Evolutionary conservation across 2,797 vertebrate species (phyloP), one percentile per base, ranked within the genome.

Genomic region (Trachurus trachurus): DNA sequence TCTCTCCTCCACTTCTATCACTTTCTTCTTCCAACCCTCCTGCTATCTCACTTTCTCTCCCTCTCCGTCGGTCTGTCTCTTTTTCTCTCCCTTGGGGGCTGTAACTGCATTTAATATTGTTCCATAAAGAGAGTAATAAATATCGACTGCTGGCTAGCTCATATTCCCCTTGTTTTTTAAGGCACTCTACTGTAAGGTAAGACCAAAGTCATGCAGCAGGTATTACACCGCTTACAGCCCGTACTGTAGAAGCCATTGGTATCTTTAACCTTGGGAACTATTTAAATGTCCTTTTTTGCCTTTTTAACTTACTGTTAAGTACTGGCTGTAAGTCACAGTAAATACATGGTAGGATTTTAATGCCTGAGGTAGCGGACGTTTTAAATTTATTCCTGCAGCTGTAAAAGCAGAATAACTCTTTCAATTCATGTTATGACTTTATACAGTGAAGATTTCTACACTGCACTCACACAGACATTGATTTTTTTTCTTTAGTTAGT

Each of bases 71-170:
- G 13, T 83, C 87, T 78, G 40, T 77, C 85, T 83, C 60, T 71
- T 37, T 75, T 72, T 34, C 57, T 68, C 83, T 86, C 91, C 90
- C 91, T 69, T 59, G 82, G 79, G 89, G 83, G 82, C 77, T 78
- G 87, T 93, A 94, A 92, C 87, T 89, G 91, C 90, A 93, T 94
- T 96, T 93, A 91, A 94, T 94, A 94, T 91, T 89, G 89, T 94
- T 91, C 92, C 88, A 93, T 94, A 92, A 94, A 94, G 87, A 89
- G 74, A 88, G 90, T 94, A 93, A 95, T 94, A 95, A 94, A 94
- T 94, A 94, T 93, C 80, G 92, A 93, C 90, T 92, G 81, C 74
- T 90, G 89, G 91, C 86, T 45, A 80, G 89, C 89, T 92, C 89
- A 85, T 93, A 91, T 93, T 92, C 81, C 81, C 69, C 66, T 78